phyloP scores from a whole-genome alignment of 2,888 invertebrate species.

The Ryuthela nishihirai region DNA sequence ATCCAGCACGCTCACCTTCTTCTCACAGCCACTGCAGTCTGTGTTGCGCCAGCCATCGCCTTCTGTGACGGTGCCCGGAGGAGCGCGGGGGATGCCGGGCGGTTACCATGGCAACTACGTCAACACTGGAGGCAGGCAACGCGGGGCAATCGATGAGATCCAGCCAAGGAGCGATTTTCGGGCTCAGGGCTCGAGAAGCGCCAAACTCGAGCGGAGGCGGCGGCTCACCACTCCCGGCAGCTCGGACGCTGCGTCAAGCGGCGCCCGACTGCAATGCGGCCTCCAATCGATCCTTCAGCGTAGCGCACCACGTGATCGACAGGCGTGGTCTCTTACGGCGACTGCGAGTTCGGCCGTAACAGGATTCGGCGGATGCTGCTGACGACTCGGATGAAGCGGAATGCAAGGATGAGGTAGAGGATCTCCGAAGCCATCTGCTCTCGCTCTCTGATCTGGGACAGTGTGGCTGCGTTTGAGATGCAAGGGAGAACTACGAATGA shows the following conservation, averaged over 20 bases:
- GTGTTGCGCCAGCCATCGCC: not conserved
- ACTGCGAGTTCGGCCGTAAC: too few species aligned
- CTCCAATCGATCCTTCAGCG: constrained; percentile 18
- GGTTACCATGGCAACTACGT: constrained; percentile 4
- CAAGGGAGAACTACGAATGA: too few species aligned
- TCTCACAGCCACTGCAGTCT: too few species aligned
- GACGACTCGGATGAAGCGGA: too few species aligned
- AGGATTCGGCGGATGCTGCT: too few species aligned
- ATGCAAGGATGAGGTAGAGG: too few species aligned
- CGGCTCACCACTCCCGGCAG: not conserved
- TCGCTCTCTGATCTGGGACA: too few species aligned
- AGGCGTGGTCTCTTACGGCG: not conserved
- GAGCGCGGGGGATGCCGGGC: not conserved
- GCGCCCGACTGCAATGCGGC: constrained; percentile 31
- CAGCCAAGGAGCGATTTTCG: not conserved
- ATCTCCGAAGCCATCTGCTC: too few species aligned
- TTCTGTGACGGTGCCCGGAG: not conserved
- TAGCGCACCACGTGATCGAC: not conserved
- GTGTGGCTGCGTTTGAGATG: too few species aligned
- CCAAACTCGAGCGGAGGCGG: not conserved
- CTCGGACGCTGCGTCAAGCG: constrained; percentile 31
- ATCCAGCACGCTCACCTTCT: too few species aligned
- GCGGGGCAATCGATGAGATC: not conserved
- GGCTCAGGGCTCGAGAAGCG: not conserved
- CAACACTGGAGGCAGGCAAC: not conserved